Evolutionary conservation across 2,888 invertebrate genomes (phyloP).

Genomic region (Ganaspis brasiliensis): DNA sequence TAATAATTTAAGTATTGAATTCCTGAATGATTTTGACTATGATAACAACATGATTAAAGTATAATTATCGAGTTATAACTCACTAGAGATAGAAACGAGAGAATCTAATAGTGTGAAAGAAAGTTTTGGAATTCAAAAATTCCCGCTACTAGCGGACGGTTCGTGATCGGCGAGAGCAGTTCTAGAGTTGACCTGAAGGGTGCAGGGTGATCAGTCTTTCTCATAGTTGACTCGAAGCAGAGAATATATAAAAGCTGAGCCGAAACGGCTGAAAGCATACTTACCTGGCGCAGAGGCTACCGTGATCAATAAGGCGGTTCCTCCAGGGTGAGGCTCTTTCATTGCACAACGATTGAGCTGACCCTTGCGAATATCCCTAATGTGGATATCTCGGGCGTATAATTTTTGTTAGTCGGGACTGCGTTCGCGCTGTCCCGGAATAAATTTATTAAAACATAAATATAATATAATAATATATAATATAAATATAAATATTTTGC

Average conservation of each 20-base stretch:
- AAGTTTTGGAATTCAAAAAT: not conserved
- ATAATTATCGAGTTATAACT: too few relatives aligned
- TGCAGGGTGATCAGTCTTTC: not conserved
- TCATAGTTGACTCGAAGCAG: not conserved
- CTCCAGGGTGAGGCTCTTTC: constrained; percentile 82
- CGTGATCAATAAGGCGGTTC: constrained; percentile 82
- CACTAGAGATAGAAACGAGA: too few relatives aligned
- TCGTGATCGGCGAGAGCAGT: too few relatives aligned
- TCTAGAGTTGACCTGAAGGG: not conserved
- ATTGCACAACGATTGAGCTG: constrained; percentile 84
- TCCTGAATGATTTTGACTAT: too few relatives aligned
- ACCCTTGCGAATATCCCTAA: too few relatives aligned
- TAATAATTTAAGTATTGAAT: too few relatives aligned
- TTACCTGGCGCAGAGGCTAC: constrained; percentile 84
- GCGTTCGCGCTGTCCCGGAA: constrained; percentile 78
- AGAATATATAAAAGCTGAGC: not conserved
- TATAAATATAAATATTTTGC: too few relatives aligned
- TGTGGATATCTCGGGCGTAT: constrained; percentile 81
- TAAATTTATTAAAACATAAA: too few relatives aligned
- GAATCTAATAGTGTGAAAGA: too few relatives aligned
- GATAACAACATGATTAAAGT: too few relatives aligned
- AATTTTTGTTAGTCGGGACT: constrained; percentile 78
- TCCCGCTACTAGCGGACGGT: not conserved
- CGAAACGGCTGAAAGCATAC: constrained; percentile 70
- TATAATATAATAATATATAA: too few relatives aligned